Evolutionary conservation across 2,113 vertebrate species (phyloP).

Genomic region (Sus scrofa): T2T-Sscrofa CM000826.6:121995501-121996000

Average conservation of each 20-base stretch:
- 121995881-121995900: slow-evolving; percentile 57
- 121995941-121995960: slow-evolving; percentile 88
- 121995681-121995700: background rate
- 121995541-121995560: background rate
- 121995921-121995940: slow-evolving; percentile 84
- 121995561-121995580: background rate
- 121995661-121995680: background rate
- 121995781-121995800: background rate
- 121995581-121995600: background rate
- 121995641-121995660: slow-evolving; percentile 8
- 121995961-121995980: slow-evolving; percentile 82
- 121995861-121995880: slow-evolving; percentile 71
- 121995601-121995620: background rate
- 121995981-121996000: slow-evolving; percentile 81
- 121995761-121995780: slow-evolving; percentile 19
- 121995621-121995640: background rate
- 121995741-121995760: background rate
- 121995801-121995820: slow-evolving; percentile 71
- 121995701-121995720: background rate
- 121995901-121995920: slow-evolving; percentile 84
- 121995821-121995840: slow-evolving; percentile 80
- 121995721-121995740: slow-evolving; percentile 10
- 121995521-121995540: background rate
- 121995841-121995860: slow-evolving; percentile 33
- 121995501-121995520: background rate